Evolutionary conservation across 2,888 invertebrate species (phyloP).

Genomic region (Baronia brevicornis): DNA sequence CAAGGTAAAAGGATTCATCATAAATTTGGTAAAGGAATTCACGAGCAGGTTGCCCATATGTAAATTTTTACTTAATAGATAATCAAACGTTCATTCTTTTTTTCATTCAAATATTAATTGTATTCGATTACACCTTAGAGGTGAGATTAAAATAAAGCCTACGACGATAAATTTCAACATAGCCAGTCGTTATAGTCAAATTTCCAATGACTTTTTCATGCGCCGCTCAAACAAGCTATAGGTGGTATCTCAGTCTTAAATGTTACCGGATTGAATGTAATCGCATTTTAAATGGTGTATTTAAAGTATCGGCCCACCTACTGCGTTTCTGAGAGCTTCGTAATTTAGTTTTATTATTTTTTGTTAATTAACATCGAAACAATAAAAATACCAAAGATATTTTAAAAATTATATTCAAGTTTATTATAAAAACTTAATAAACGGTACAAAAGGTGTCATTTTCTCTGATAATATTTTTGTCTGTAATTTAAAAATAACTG

Average conservation of each 20-base stretch:
- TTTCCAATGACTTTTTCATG: conserved; percentile 47
- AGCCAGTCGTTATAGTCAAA: conserved; percentile 48
- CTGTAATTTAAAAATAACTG: no score
- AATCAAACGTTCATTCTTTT: no score
- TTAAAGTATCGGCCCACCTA: conserved; percentile 16
- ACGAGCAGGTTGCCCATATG: no score
- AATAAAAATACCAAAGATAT: conserved; percentile 10
- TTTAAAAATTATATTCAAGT: no score
- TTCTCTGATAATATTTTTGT: no score
- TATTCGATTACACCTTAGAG: no score
- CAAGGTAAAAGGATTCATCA: no score
- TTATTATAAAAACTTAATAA: no score
- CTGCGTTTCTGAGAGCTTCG: conserved; percentile 10
- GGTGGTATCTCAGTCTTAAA: conserved; percentile 44
- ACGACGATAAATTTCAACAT: conserved; percentile 46
- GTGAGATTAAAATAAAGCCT: conserved; percentile 47
- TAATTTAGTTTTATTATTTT: conserved; percentile 5
- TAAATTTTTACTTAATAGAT: no score
- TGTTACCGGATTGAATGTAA: conserved; percentile 30
- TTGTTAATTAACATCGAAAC: conserved; percentile 12
- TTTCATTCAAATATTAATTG: no score
- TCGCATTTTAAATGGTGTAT: conserved; percentile 15
- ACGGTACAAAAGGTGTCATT: no score
- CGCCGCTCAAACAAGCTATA: conserved; percentile 42
- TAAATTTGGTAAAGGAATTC: no score